These are phyloP conservation scores for Gambusia holbrooki DNA, from an alignment of 2,113 vertebrate genomes.

Conservation along the genomic window DNA sequence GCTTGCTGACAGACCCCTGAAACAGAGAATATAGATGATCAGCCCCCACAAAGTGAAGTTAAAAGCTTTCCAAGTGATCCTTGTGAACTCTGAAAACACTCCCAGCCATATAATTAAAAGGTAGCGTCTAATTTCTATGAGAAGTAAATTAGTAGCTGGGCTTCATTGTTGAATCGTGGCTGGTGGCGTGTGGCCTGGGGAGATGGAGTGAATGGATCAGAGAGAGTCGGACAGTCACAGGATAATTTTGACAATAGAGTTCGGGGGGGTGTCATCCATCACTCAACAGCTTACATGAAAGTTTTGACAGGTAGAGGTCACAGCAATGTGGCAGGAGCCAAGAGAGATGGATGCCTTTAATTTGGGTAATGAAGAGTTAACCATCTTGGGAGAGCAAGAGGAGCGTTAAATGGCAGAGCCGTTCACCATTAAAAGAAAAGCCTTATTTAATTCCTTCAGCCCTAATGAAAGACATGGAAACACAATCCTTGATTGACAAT, in stretches of 20 bases:
- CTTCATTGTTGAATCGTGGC: conserved; percentile 72
- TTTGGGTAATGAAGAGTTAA: conserved; percentile 86
- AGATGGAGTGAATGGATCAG: conserved; percentile 78
- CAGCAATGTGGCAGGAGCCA: conserved; percentile 76
- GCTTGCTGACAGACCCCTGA: conserved; percentile 46
- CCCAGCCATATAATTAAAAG: conserved; percentile 81
- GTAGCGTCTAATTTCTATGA: conserved; percentile 79
- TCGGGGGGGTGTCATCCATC: conserved; percentile 79
- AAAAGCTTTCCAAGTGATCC: conserved; percentile 70
- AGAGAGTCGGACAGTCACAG: conserved; percentile 76
- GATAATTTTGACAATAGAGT: conserved; percentile 79
- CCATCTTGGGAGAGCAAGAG: conserved; percentile 79
- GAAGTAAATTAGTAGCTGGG: conserved; percentile 72
- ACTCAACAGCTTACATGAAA: conserved; percentile 77
- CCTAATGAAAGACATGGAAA: conserved; percentile 82
- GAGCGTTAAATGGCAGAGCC: conserved; percentile 76
- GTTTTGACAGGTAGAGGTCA: conserved; percentile 85
- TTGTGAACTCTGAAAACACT: conserved; percentile 70
- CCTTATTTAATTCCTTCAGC: conserved; percentile 82
- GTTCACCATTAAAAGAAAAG: conserved; percentile 76
- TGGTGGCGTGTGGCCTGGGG: conserved; percentile 76
- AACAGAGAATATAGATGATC: conserved; percentile 72
- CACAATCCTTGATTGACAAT: conserved; percentile 83
- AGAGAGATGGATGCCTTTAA: conserved; percentile 83
- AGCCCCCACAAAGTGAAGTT: conserved; percentile 62